Base-by-base conservation (phyloP, 2,113 vertebrate genomes). In the Rostratula benghalensis region DNA sequence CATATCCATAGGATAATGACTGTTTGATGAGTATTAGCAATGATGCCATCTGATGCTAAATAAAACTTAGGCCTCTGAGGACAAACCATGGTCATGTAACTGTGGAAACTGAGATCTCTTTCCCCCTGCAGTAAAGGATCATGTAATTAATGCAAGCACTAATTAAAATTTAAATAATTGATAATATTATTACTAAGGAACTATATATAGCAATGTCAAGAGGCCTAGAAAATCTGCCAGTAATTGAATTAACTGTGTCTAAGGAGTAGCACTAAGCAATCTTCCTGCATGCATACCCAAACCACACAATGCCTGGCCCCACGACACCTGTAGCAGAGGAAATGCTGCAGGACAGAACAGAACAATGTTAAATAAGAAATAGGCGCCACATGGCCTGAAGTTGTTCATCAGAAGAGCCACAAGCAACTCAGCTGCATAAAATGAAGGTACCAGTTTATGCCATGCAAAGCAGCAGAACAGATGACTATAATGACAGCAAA, bases 101-200 rank as follows among this genome's bases (percentile, higher is more conserved):
- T 57, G 67, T 43, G 57, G 53, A 84, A 95, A 69, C 45, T 0
- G 9, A 86, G 51, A 56, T 90, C 31, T 75, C 56, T 73, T 68
- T 76, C 45, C n/a, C n/a, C 35, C 41, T 53, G 70, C 39, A 91
- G 61, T 87, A 93, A 94, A 91, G 65, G 78, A 87, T 68, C 43
- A 22, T 53, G 64, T 89, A 92, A 95, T 94, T 84, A 94, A 84
- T n/a, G 37, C 41, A 92, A 87, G 37, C 35, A 28, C 43, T 92
- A 97, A 97, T 93, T 94, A 89, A 71, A 94, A 87, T 84, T 56
- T 94, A 89, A 96, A 96, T 93, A 96, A 89, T 90, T 96, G 74
- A 96, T 87, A 90, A 64, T 75, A 84, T 87, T 92, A 63, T 92
- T 87, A 82, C 57, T 87, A 76, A 94, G 39, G 50, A 89, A 22